Evolutionary conservation across 2,888 invertebrate species (phyloP), one percentile per base, ranked within the genome.

Genomic region (Heliconius aoede): DNA sequence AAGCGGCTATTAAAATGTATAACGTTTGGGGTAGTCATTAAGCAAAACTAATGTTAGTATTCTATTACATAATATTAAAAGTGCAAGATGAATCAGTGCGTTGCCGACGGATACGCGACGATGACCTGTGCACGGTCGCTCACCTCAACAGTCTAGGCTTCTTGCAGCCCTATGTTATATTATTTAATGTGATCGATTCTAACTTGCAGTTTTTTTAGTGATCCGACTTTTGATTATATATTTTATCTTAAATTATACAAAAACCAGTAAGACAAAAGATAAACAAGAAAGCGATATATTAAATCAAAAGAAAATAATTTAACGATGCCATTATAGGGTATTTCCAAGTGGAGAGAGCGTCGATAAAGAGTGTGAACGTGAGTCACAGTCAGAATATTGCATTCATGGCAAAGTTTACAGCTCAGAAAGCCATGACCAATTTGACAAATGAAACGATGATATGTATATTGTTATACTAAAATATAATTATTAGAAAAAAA

Each of bases 111-210:
- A 40, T 72, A 55, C 77, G 85, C 86, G 90, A 81, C 91, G 90
- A 85, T 90, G 92, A 91, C 92, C 91, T 87, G 87, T 80, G 84
- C 81, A 75, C 89, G 92, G 91, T 92, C 92, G 91, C 87, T 91
- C 89, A 92, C 90, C 92, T 90, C 87, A 82, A 83, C 77, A 67
- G 79, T 68, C 78, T 78, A 69, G 60, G 73, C 64, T 73, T 74
- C 79, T 68, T 78, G 61, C 65, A 36, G 32, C 69, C 74, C 11
- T 28, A 32, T 58, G 67, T 51, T n/a, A 72, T 30, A 61, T 24
- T 67, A 46, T 72, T 73, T 60, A 61, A 24, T 68, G 15, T 76
- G 26, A 55, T 51, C 24, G 15, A 36, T 62, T 71, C 21, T 18
- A 21, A n/a, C 55, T 13, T 68, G 67, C 46, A 21, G n/a, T 64